Conservation (phyloP, 30 jellyfish, hydroid and myxozoan species). For the Pelagia noctiluca region DNA sequence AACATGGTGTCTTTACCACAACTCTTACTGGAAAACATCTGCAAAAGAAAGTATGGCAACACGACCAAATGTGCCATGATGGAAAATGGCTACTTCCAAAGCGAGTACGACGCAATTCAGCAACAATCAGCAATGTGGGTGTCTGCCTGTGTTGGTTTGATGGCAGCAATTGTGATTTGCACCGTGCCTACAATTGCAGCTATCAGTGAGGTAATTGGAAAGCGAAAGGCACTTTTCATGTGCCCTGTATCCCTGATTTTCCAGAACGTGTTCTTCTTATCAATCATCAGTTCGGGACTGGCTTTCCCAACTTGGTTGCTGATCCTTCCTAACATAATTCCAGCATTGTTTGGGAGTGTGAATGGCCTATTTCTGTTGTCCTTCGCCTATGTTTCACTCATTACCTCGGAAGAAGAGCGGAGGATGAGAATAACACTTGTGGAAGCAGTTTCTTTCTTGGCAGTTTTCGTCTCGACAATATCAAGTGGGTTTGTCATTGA, state of each 20-base stretch:
- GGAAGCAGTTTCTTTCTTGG: neutral
- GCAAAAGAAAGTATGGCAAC: neutral
- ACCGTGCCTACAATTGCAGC: too few species aligned
- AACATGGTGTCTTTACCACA: neutral
- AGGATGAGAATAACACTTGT: too few species aligned
- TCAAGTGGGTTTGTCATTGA: neutral
- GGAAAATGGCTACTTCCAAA: neutral
- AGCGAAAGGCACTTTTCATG: too few species aligned
- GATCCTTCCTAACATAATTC: neutral
- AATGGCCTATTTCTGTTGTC: neutral
- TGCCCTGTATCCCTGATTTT: neutral
- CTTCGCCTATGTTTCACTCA: neutral
- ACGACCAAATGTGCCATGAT: neutral
- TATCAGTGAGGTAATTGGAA: too few species aligned
- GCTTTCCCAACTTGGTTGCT: neutral
- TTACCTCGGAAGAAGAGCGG: too few species aligned
- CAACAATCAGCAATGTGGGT: neutral
- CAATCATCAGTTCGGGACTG: neutral
- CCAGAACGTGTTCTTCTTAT: neutral
- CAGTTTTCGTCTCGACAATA: neutral
- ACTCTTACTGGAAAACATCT: neutral
- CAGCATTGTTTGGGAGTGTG: neutral
- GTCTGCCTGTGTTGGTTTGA: neutral
- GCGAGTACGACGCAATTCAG: neutral
- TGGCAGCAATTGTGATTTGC: too few species aligned